Evolutionary conservation across 2,113 vertebrate genomes (phyloP).

Genomic region (Lates calcarifer): DNA sequence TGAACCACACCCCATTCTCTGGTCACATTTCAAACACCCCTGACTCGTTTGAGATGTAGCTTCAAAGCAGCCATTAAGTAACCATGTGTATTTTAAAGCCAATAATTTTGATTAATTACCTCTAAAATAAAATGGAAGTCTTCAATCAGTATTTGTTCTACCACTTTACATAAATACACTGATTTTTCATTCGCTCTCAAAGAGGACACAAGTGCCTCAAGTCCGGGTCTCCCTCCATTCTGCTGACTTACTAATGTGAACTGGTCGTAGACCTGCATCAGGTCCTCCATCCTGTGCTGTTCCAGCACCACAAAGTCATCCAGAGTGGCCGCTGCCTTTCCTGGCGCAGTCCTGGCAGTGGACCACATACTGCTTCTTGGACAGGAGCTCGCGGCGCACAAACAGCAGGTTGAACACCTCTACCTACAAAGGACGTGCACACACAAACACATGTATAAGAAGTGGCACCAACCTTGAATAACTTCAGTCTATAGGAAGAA

Average conservation of each 20-base stretch:
- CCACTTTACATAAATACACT: not conserved
- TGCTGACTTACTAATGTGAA: slow-evolving; percentile 98
- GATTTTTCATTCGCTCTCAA: not conserved
- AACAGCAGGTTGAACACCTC: slow-evolving; percentile 99
- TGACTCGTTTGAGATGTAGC: not conserved
- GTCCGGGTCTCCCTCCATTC: not conserved
- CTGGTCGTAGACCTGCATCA: slow-evolving; percentile 99
- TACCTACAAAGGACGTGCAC: slow-evolving; percentile 85
- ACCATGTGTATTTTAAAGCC: not conserved
- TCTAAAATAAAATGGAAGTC: no score
- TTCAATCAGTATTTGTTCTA: not conserved
- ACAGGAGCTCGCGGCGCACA: slow-evolving; percentile 96
- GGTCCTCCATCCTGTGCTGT: slow-evolving; percentile 97
- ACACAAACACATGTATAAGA: not conserved
- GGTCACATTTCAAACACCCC: not conserved
- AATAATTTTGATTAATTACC: no score
- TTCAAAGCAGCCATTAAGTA: not conserved
- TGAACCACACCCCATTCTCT: not conserved
- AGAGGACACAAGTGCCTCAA: not conserved
- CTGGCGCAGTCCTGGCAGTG: slow-evolving; percentile 99
- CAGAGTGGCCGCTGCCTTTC: slow-evolving; percentile 93
- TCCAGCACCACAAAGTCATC: slow-evolving; percentile 99
- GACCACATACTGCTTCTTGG: slow-evolving; percentile 93
- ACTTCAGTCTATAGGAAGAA: no score
- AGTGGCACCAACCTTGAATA: no score